A percentile compares a stretch with the other conserved stretches of the same genome.
These are phyloP conservation scores for Spicauda simplicius DNA, from an alignment of 2,888 invertebrate genomes.

Conservation along the genomic window DNA sequence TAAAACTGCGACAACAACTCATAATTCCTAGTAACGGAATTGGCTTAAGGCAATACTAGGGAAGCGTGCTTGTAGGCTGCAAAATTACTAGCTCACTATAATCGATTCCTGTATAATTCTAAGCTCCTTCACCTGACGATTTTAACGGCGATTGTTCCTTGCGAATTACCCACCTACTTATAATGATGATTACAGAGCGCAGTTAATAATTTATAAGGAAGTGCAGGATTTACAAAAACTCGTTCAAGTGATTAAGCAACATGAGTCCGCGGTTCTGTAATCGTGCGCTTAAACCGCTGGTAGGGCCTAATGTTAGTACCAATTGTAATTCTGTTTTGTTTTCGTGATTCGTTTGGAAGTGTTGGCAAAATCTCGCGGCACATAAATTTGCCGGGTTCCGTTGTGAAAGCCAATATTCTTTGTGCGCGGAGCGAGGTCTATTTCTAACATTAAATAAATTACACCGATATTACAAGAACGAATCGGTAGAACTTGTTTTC, in stretches of 20 bases:
- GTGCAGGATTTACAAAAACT: slow-evolving; percentile 25
- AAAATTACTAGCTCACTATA: slow-evolving; percentile 73
- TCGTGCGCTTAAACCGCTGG: slow-evolving; percentile 22
- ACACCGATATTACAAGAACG: slow-evolving; percentile 82
- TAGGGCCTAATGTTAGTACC: slow-evolving; percentile 28
- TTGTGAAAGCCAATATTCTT: slow-evolving; percentile 85
- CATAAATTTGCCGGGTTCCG: slow-evolving; percentile 81
- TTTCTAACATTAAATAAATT: slow-evolving; percentile 85
- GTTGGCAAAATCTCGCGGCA: slow-evolving; percentile 75
- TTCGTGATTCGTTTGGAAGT: slow-evolving; percentile 61
- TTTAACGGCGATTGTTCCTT: slow-evolving; percentile 58
- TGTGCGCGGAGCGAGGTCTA: slow-evolving; percentile 76
- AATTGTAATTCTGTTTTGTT: slow-evolving; percentile 54
- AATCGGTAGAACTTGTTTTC: slow-evolving; percentile 77
- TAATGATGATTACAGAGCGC: slow-evolving; percentile 31
- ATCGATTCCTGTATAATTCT: slow-evolving; percentile 72
- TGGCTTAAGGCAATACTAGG: slow-evolving; percentile 75
- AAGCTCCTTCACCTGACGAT: slow-evolving; percentile 68
- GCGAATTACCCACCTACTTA: slow-evolving; percentile 37
- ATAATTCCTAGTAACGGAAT: slow-evolving; percentile 80
- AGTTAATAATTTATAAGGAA: slow-evolving; percentile 28
- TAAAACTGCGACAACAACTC: slow-evolving; percentile 66
- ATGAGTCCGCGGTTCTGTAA: slow-evolving; percentile 1
- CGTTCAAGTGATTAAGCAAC: slow-evolving; percentile 22
- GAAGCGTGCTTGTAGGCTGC: slow-evolving; percentile 76